Conservation (phyloP, 2,113 vertebrate species). For the Laticauda laticaudata region DNA sequence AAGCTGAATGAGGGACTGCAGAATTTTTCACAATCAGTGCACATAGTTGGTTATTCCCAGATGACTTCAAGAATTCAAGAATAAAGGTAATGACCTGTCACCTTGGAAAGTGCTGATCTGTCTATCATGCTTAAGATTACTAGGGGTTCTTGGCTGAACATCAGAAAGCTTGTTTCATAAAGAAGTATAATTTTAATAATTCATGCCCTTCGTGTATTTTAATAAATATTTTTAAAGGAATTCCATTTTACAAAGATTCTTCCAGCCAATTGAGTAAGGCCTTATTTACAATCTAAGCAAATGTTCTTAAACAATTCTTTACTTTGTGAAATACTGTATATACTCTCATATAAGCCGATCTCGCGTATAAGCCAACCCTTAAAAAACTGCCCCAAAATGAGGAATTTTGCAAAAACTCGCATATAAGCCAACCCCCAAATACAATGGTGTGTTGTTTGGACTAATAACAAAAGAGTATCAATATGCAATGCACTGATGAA, state of each 20-base stretch:
- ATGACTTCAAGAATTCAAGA: slow-evolving; percentile 4
- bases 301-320: neutral
- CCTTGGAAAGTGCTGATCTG: neutral
- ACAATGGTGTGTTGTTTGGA: no score
- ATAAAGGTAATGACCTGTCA: slow-evolving; percentile 13
- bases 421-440: no score
- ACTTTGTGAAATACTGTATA: neutral
- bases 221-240: neutral
- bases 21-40: slow-evolving; percentile 28
- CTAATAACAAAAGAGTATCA: no score
- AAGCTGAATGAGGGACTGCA: slow-evolving; percentile 14
- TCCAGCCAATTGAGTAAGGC: neutral
- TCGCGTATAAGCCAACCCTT: no score
- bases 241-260: neutral
- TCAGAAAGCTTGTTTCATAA: slow-evolving; percentile 11
- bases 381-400: no score
- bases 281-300: neutral
- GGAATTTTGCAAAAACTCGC: no score
- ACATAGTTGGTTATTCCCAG: slow-evolving; percentile 10
- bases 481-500: no score
- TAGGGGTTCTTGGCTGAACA: slow-evolving; percentile 16
- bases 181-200: neutral
- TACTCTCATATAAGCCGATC: no score
- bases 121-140: neutral
- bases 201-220: neutral